Evolutionary conservation across 2,797 vertebrate genomes (phyloP).

Genomic region (Labeo calbasu): DNA sequence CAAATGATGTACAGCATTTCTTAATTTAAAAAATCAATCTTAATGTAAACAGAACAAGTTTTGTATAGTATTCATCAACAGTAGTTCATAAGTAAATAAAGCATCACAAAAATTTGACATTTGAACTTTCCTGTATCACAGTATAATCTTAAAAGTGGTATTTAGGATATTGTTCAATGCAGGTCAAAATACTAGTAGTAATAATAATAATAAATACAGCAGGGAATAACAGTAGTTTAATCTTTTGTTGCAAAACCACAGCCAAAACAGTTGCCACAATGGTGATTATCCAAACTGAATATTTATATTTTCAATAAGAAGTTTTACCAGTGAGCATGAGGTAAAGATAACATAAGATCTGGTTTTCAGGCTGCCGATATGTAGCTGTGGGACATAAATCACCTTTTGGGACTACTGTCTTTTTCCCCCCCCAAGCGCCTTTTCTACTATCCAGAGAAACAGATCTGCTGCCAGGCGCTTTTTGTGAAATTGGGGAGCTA

Average conservation of each 20-base stretch:
- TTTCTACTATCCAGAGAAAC: conserved; percentile 67
- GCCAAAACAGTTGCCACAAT: conserved; percentile 65
- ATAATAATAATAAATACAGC: conserved; percentile 8
- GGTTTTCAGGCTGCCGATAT: conserved; percentile 64
- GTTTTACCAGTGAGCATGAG: conserved; percentile 48
- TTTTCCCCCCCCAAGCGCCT: conserved; percentile 52
- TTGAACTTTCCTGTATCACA: conserved; percentile 32
- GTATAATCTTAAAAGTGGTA: conserved; percentile 31
- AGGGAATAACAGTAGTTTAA: conserved; percentile 20
- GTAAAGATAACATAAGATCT: conserved; percentile 64
- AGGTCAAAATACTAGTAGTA: neutral
- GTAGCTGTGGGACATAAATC: conserved; percentile 49
- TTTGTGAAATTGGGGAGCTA: conserved; percentile 67
- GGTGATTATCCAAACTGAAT: conserved; percentile 68
- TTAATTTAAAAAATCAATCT: neutral
- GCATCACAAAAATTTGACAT: neutral
- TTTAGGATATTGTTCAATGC: conserved; percentile 53
- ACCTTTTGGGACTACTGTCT: conserved; percentile 67
- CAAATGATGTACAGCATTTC: conserved; percentile 58
- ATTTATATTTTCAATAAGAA: conserved; percentile 22
- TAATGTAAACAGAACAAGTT: conserved; percentile 1
- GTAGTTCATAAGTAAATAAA: conserved; percentile 19
- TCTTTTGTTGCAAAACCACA: conserved; percentile 50
- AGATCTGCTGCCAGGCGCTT: conserved; percentile 45
- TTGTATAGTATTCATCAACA: conserved; percentile 25